Conservation (phyloP, 2,888 invertebrate genomes). For the Priocnemis perturbator region DNA sequence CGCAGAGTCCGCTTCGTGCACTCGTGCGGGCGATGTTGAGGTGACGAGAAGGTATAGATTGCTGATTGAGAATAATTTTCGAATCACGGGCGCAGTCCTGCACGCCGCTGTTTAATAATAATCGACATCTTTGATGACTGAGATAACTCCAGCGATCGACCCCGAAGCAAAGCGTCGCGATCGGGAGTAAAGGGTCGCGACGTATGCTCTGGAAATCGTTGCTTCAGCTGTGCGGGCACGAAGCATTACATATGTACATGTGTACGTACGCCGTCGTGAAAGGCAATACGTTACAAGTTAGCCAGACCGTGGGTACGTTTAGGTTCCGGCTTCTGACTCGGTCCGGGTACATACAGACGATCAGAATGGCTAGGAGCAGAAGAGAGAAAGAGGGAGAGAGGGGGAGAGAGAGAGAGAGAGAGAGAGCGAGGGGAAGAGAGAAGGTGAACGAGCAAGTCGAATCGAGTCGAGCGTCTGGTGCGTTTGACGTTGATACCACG, state of each 20-base stretch:
- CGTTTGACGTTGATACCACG: conserved; percentile 75
- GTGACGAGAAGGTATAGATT: no score
- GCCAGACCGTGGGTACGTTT: conserved; percentile 53
- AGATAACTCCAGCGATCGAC: no score
- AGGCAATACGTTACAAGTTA: conserved; percentile 60
- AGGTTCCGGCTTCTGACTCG: conserved; percentile 60
- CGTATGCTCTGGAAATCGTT: no score
- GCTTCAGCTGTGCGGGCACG: no score
- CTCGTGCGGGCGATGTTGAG: no score
- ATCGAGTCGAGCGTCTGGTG: conserved; percentile 66
- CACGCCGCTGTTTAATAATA: no score
- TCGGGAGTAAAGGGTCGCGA: no score
- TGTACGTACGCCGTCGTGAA: conserved; percentile 31
- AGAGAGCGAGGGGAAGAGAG: conserved; percentile 52
- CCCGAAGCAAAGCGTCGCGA: no score
- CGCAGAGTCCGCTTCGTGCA: background rate
- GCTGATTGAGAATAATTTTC: no score
- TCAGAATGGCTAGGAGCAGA: conserved; percentile 69
- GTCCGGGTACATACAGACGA: conserved; percentile 60
- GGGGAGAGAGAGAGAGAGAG: conserved; percentile 36
- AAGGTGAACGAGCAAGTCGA: conserved; percentile 30
- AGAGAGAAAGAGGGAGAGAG: conserved; percentile 57
- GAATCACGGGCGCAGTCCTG: no score
- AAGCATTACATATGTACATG: conserved; percentile 20
- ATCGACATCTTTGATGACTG: no score